Conservation (phyloP, 2,797 vertebrate genomes). For the Leptatherina wallacei region DNA sequence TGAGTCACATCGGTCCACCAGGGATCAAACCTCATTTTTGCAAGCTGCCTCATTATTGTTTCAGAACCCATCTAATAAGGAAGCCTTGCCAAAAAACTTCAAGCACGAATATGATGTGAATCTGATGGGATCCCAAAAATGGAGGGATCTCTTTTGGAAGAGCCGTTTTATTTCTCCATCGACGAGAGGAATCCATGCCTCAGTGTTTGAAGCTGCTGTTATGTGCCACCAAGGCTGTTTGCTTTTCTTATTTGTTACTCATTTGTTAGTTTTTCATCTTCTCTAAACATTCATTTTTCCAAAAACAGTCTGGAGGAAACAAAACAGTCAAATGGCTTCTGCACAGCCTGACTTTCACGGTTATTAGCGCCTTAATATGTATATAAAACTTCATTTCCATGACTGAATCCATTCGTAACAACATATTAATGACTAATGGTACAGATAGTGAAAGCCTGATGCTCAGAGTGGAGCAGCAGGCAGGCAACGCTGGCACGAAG, state of each 20-base stretch:
- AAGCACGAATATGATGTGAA: background rate
- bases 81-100: background rate
- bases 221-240: conserved; percentile 3
- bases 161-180: background rate
- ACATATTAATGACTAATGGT: conserved; percentile 6
- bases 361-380: background rate
- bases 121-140: background rate
- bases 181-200: background rate
- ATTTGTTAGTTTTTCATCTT: background rate
- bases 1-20: conserved; percentile 3
- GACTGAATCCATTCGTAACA: conserved; percentile 33
- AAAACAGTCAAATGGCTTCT: background rate
- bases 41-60: conserved; percentile 9
- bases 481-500: conserved; percentile 24
- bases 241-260: conserved; percentile 5
- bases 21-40: conserved; percentile 7
- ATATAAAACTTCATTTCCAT: background rate
- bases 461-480: conserved; percentile 28
- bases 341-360: background rate
- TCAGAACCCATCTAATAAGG: background rate
- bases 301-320: background rate
- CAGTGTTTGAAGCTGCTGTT: background rate
- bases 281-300: conserved; percentile 3
- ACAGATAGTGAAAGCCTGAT: conserved; percentile 7
- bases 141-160: background rate